Evolutionary conservation across 1,140 invertebrate species (phyloP).

Genomic region (Temnothorax curvispinosus): DNA sequence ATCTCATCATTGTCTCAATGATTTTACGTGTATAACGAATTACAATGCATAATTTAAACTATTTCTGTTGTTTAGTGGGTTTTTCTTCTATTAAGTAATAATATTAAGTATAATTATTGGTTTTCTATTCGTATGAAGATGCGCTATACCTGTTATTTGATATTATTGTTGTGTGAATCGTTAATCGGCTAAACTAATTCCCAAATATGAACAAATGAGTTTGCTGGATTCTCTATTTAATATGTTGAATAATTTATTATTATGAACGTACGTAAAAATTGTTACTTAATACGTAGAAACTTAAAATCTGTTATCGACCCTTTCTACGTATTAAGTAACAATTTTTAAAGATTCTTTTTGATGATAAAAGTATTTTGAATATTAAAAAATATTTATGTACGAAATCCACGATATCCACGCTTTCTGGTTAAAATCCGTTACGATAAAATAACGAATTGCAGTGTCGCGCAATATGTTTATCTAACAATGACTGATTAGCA

Average conservation of each 20-base stretch:
- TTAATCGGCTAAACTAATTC: background rate
- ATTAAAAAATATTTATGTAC: background rate
- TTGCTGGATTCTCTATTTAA: background rate
- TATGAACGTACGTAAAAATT: slow-evolving; percentile 2
- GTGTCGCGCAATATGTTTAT: background rate
- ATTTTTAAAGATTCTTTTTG: background rate
- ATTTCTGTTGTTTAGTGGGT: background rate
- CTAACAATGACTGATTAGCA: background rate
- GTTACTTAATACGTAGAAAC: background rate
- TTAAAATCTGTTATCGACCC: background rate
- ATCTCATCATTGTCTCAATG: background rate
- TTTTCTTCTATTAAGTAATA: background rate
- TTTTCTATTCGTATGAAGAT: slow-evolving; percentile 1
- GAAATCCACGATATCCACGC: background rate
- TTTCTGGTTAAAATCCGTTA: background rate
- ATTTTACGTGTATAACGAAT: background rate
- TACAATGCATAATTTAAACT: background rate
- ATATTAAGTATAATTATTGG: slow-evolving; percentile 6
- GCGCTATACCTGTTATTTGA: background rate
- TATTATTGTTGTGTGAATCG: background rate
- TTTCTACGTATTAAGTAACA: background rate
- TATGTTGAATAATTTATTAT: background rate
- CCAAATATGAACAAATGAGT: background rate
- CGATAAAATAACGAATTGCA: background rate
- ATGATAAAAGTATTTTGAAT: background rate